Base-by-base conservation (phyloP, 2,888 invertebrate genomes). In the Sipha maydis region DNA sequence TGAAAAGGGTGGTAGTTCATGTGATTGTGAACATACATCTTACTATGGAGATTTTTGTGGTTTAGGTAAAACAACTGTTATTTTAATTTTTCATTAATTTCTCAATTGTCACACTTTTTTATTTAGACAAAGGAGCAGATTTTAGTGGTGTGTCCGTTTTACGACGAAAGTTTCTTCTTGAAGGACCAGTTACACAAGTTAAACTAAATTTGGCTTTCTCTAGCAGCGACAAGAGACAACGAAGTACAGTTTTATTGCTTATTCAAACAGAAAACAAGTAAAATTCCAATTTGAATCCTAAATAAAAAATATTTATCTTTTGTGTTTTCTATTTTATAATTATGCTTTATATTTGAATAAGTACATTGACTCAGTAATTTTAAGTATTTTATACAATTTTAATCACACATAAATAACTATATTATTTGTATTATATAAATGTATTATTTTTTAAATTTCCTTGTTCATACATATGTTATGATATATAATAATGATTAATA, bases 121-220 rank as follows among this genome's bases (percentile, higher is more conserved):
- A 83, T 90, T 54, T 90, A 92, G 97, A 97, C 91, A 97, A 97
- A 91, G 97, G 97, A 0, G 97, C 97, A 0, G 96, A 96, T 91
- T 97, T 97, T 90, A 96, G 96, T 90, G 97, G 97, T 0, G 96
- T 97, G 91, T 96, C 97, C 31, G 95, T 95, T 89, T 92, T 97
- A 71, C 95, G 96, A 91, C 93, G 97, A 80, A 95, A 95, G 91
- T 97, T 96, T 91, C 93, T 95, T 9, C 92, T 96, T 19, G 93
- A 94, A 89, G 95, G 95, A 8, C 94, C 95, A 84, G 95, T 97
- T 3, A 93, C 91, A 89, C 94, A 96, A 92, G 95, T 97, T 0
- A 96, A 96, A 92, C 94, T 97, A 48, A 96, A 97, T 92, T 92
- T 97, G 89, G 97, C 97, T 0, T 97, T 97, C 92, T 97, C 97